These are phyloP conservation scores for Morus bassanus DNA, from an alignment of 2,797 vertebrate genomes.

Conservation along the genomic window DNA sequence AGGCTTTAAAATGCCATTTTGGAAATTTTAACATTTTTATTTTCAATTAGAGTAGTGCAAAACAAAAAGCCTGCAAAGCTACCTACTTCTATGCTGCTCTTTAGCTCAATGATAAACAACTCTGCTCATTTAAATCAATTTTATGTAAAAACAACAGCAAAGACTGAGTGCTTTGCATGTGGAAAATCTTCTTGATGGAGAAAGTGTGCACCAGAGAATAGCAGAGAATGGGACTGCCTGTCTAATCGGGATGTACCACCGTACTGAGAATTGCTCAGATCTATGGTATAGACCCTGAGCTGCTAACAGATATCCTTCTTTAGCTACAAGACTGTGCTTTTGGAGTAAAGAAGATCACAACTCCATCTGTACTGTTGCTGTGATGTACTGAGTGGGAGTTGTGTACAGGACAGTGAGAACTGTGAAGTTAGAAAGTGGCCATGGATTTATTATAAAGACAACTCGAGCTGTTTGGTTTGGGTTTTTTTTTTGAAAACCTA, in stretches of 20 bases:
- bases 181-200: not conserved
- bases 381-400: constrained; percentile 70
- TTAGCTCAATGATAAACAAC: not conserved
- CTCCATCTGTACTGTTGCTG: constrained; percentile 68
- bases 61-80: not conserved
- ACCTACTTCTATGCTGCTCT: not conserved
- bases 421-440: constrained; percentile 62
- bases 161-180: not conserved
- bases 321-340: constrained; percentile 68
- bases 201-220: not conserved
- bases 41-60: constrained; percentile 1
- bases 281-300: constrained; percentile 56
- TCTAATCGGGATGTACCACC: not conserved
- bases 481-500: not conserved
- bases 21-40: not conserved
- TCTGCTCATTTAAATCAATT: constrained; percentile 1
- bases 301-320: constrained; percentile 67
- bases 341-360: constrained; percentile 68
- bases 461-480: not conserved
- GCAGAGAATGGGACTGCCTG: not conserved
- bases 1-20: not conserved
- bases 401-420: constrained; percentile 70
- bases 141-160: not conserved
- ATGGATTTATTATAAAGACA: constrained; percentile 54
- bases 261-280: constrained; percentile 52